These are phyloP conservation scores for Otocyon megalotis DNA, from an alignment of 2,113 vertebrate species.

Conservation along the genomic window DNA sequence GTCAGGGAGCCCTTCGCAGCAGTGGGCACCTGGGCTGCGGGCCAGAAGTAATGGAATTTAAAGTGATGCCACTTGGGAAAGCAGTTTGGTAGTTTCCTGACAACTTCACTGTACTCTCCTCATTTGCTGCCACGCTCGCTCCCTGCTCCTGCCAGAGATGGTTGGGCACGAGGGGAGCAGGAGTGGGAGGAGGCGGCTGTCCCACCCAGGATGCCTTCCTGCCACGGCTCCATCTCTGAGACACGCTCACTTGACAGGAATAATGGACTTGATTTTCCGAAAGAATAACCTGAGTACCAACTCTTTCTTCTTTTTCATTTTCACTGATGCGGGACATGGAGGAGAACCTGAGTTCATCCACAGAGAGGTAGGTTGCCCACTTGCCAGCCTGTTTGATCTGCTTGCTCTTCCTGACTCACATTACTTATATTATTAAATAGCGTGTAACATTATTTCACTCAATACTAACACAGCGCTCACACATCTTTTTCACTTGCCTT, in stretches of 20 bases:
- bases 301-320: fast-evolving
- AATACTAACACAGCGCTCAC: neutral
- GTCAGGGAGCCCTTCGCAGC: too few relatives aligned
- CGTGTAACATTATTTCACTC: fast-evolving
- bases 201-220: too few relatives aligned
- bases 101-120: fast-evolving
- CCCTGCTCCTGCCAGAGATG: neutral
- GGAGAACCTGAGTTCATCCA: fast-evolving
- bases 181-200: neutral
- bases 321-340: neutral
- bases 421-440: neutral
- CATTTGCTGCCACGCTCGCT: neutral
- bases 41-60: neutral
- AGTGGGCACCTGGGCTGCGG: too few relatives aligned
- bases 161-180: fast-evolving
- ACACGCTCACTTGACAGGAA: fast-evolving
- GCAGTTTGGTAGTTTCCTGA: neutral
- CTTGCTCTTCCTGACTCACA: neutral
- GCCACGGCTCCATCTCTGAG: neutral
- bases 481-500: too few relatives aligned
- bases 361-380: neutral
- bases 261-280: neutral
- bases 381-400: fast-evolving
- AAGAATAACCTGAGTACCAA: too few relatives aligned
- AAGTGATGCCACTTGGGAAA: fast-evolving